These are phyloP conservation scores for Drosophila ambigua DNA, from an alignment of 1,140 invertebrate genomes.

Conservation along the genomic window DNA sequence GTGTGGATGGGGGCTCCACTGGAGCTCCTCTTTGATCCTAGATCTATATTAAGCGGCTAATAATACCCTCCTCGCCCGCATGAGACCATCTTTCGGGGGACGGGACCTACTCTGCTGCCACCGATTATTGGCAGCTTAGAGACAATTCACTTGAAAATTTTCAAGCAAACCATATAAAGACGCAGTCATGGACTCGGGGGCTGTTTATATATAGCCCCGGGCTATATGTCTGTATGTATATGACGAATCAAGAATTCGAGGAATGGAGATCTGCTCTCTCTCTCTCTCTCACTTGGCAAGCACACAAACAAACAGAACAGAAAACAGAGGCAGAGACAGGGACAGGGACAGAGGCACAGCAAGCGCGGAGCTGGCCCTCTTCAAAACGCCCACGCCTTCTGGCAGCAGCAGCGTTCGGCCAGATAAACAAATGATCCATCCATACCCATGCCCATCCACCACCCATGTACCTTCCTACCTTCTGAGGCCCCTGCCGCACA, in stretches of 20 bases:
- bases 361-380: slow-evolving; percentile 18
- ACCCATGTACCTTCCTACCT: too few relatives aligned
- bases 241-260: slow-evolving; percentile 47
- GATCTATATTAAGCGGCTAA: too few relatives aligned
- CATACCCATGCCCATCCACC: neutral
- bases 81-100: too few relatives aligned
- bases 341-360: slow-evolving; percentile 3
- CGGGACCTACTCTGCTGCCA: too few relatives aligned
- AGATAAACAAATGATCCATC: slow-evolving; percentile 26
- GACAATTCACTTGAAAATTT: too few relatives aligned
- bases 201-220: slow-evolving; percentile 18
- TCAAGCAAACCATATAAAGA: neutral
- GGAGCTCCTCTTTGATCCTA: too few relatives aligned
- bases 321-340: slow-evolving; percentile 2
- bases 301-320: slow-evolving; percentile 38
- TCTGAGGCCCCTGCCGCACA: too few relatives aligned
- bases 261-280: slow-evolving; percentile 38
- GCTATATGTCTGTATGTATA: slow-evolving; percentile 22
- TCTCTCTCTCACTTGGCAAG: slow-evolving; percentile 13
- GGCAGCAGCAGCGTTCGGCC: neutral
- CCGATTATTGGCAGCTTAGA: too few relatives aligned
- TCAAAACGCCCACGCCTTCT: slow-evolving; percentile 9
- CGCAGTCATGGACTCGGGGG: slow-evolving; percentile 2
- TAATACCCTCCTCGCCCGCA: too few relatives aligned
- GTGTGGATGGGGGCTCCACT: too few relatives aligned